Evolutionary conservation across 2,113 vertebrate species (phyloP).

Genomic region (Aldabrachelys gigantea): DNA sequence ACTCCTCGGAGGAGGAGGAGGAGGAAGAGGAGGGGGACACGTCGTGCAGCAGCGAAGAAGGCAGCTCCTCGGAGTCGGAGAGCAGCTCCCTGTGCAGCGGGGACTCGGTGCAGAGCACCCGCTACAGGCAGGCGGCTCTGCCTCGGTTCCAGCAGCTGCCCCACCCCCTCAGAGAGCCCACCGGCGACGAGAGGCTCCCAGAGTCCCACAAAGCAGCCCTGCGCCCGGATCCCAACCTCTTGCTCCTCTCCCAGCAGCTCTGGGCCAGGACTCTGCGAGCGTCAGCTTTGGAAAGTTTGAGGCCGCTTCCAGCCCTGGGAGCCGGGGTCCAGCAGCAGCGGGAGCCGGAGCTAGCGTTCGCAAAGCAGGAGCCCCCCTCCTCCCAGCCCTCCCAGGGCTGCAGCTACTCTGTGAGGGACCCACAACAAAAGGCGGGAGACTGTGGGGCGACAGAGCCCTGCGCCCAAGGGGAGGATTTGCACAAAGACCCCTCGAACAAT

Average conservation of each 20-base stretch:
- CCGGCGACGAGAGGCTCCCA: background rate
- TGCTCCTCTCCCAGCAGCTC: slow-evolving; percentile 53
- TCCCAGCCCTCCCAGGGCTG: background rate
- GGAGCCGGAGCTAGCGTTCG: background rate
- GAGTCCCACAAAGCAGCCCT: slow-evolving; percentile 32
- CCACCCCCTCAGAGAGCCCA: slow-evolving; percentile 8
- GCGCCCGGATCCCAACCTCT: slow-evolving; percentile 46
- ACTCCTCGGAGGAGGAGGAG: slow-evolving; percentile 73
- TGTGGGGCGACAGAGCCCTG: slow-evolving; percentile 17
- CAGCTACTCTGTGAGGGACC: slow-evolving; percentile 28
- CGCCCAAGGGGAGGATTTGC: slow-evolving; percentile 54
- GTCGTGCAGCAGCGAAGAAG: slow-evolving; percentile 72
- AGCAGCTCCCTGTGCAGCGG: slow-evolving; percentile 75
- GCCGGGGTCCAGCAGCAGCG: slow-evolving; percentile 1
- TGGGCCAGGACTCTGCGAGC: slow-evolving; percentile 63
- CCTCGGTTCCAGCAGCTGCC: slow-evolving; percentile 26
- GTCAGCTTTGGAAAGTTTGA: slow-evolving; percentile 63
- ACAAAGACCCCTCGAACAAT: slow-evolving; percentile 59
- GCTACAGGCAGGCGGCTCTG: slow-evolving; percentile 63
- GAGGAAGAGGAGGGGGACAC: slow-evolving; percentile 77
- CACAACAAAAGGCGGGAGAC: slow-evolving; percentile 32
- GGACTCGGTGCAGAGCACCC: slow-evolving; percentile 73
- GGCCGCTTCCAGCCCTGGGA: background rate
- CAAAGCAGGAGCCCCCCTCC: slow-evolving; percentile 21
- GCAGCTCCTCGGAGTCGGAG: slow-evolving; percentile 72